Percentiles rank a stretch among this genome's conserved stretches.
Evolutionary conservation across 2,888 invertebrate genomes (phyloP).

Genomic region (Dione vanillae): DNA sequence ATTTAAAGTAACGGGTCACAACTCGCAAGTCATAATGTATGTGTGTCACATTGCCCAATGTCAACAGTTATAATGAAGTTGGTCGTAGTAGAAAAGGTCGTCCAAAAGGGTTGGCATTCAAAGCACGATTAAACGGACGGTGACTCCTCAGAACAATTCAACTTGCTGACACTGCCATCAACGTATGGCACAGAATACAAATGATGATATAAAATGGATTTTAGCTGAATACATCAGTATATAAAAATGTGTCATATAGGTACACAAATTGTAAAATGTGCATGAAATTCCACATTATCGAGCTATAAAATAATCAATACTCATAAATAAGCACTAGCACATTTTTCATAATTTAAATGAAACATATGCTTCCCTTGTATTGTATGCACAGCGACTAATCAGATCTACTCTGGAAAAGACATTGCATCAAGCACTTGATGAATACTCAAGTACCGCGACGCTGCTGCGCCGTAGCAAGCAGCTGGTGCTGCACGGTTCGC

Average conservation of each 20-base stretch:
- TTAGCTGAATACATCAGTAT: neutral
- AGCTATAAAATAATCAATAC: neutral
- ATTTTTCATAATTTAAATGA: neutral
- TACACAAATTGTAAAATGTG: neutral
- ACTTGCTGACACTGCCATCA: constrained; percentile 66
- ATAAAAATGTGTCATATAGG: neutral
- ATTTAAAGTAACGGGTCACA: constrained; percentile 66
- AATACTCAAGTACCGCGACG: constrained; percentile 66
- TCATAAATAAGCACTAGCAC: neutral
- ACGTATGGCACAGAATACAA: constrained; percentile 73
- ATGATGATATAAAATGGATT: constrained; percentile 54
- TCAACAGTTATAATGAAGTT: constrained; percentile 58
- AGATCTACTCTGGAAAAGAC: constrained; percentile 47
- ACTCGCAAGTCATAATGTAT: constrained; percentile 68
- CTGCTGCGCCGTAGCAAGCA: constrained; percentile 63
- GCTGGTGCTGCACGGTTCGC: constrained; percentile 80
- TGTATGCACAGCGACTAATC: constrained; percentile 41
- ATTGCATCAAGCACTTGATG: constrained; percentile 44
- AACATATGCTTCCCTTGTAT: neutral
- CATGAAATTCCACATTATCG: neutral
- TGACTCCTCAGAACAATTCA: constrained; percentile 78
- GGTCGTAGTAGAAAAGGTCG: constrained; percentile 28
- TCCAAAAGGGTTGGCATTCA: constrained; percentile 62
- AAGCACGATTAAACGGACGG: constrained; percentile 73
- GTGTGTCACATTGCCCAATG: constrained; percentile 72